Evolutionary conservation across 2,888 invertebrate species (phyloP).

Genomic region (Protodeltote pygarga): DNA sequence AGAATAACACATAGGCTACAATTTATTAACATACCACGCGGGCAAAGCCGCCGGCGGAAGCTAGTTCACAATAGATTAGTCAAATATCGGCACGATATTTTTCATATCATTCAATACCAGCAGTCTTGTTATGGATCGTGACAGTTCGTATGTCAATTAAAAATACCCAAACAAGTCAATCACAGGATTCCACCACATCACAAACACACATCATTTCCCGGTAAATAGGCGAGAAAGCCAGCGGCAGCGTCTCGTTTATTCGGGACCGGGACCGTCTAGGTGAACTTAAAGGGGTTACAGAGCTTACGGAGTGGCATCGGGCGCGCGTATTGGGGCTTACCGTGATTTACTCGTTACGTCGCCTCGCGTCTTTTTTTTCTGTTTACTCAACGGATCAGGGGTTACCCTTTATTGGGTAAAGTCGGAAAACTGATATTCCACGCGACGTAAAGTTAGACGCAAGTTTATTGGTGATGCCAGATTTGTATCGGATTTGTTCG

Average conservation of each 20-base stretch:
- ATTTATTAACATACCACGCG: no score
- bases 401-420: constrained; percentile 85
- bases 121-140: no score
- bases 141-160: no score
- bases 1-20: no score
- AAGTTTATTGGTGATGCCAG: constrained; percentile 70
- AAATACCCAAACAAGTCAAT: constrained; percentile 13
- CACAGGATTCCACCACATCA: constrained; percentile 28
- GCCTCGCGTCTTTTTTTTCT: constrained; percentile 77
- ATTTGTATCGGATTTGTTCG: constrained; percentile 74
- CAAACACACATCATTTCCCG: constrained; percentile 38
- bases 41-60: no score
- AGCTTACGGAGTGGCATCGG: constrained; percentile 68
- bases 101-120: no score
- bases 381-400: constrained; percentile 85
- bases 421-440: constrained; percentile 82
- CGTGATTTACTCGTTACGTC: constrained; percentile 83
- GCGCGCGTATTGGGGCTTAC: constrained; percentile 80
- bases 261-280: constrained; percentile 68
- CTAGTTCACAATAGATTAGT: no score
- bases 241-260: constrained; percentile 64
- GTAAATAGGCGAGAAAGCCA: constrained; percentile 53
- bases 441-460: constrained; percentile 76
- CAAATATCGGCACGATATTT: no score
- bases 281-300: constrained; percentile 78